Evolutionary conservation across 2,113 vertebrate genomes (phyloP), one percentile per base, ranked within the genome.

Genomic region (Planiliza haematocheilus): DNA sequence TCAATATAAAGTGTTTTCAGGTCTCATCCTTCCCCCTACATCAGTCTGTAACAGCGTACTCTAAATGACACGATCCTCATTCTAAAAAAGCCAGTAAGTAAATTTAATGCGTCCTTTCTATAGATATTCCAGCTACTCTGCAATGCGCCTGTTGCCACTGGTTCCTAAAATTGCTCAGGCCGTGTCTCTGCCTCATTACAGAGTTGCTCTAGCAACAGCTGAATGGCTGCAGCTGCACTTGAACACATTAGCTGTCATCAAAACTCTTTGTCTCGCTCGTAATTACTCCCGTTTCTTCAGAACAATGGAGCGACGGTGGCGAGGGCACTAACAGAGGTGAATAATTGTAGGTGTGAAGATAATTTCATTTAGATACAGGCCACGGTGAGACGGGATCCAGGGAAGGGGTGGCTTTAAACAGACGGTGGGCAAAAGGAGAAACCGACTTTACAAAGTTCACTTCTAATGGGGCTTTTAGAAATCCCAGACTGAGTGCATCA

Each of bases 401-500:
- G 1, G 36, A 21, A 8, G 21, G 41, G 24, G n/a, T 24, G 12
- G 30, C 60, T 52, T 71, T 61, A 30, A 62, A 48, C 41, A 37
- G 65, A 58, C 56, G 18, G 39, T 3, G n/a, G n/a, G 37, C 0
- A 20, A 51, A 21, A 51, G 10, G 45, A 42, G 49, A 45, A 12
- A 30, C 10, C n/a, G 37, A 46, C 59, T 71, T 70, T 63, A 75
- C 46, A 65, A 76, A 72, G 63, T n/a, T 16, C 1, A n/a, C 10
- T n/a, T n/a, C 24, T 70, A 7, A 77, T 59, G 57, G 58, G 11
- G 38, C 66, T 84, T 73, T 73, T 18, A 81, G 43, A 74, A 70
- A 46, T 43, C 56, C 38, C 18, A 0, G 12, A 14, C 56, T 0
- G 10, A 60, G 75, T 9, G 34, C 57, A 2, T 51, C 2, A 13